Base-by-base conservation (phyloP, 2,888 invertebrate genomes). In the Agrenia bidenticulata region DNA sequence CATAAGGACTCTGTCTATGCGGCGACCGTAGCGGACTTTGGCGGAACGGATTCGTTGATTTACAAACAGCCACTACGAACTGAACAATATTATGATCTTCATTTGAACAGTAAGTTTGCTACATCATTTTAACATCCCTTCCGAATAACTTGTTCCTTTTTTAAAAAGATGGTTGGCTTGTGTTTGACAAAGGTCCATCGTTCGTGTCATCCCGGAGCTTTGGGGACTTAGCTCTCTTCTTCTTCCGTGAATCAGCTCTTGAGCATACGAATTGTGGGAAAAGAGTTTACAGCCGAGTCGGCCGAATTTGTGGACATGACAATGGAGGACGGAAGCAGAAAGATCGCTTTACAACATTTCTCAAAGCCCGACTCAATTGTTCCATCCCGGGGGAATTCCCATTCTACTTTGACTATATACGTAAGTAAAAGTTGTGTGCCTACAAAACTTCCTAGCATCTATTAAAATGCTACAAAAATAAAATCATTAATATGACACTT, bases 331-430 rank as follows among this genome's bases (percentile, higher is more conserved):
- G 92, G 17, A 90, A 91, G 81, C 87, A 86, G 76, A 39, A 39
- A 39, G 89, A 91, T 80, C 84, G 89, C 77, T 96, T 94, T 93
- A 95, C 94, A 49, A 92, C 94, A 58, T 96, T 94, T 82, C 83
- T 94, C 78, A 96, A 96, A 84, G 89, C 94, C 37, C 85, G 96
- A 64, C 86, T 97, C 55, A 96, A 96, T 82, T 97, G 96, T n/a
- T n/a, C n/a, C n/a, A n/a, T n/a, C n/a, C n/a, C n/a, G n/a, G n/a
- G n/a, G n/a, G n/a, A n/a, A n/a, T n/a, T n/a, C n/a, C n/a, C n/a
- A n/a, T n/a, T n/a, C n/a, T n/a, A n/a, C n/a, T n/a, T n/a, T n/a
- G n/a, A n/a, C n/a, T n/a, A n/a, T n/a, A n/a, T n/a, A n/a, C n/a
- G n/a, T n/a, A n/a, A n/a, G n/a, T n/a, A n/a, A n/a, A n/a, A n/a